These are phyloP conservation scores for Oncorhynchus kisutch DNA, from an alignment of 2,113 vertebrate species.

Conservation along the genomic window DNA sequence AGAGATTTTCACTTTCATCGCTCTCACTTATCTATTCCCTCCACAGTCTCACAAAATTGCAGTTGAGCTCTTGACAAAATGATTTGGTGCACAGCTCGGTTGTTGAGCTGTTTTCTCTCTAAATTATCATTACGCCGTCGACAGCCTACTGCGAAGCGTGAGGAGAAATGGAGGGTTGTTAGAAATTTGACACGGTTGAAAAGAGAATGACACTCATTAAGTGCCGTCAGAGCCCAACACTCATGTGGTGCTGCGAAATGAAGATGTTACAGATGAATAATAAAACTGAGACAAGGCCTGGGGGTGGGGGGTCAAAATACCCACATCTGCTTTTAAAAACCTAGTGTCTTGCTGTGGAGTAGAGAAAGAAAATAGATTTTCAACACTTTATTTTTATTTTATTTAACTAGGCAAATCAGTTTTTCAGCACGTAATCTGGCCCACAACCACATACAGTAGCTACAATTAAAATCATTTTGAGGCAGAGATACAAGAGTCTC, in stretches of 20 bases:
- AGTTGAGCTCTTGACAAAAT: slow-evolving; percentile 43
- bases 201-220: slow-evolving; percentile 54
- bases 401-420: not conserved
- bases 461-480: slow-evolving; percentile 40
- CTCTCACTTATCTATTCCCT: slow-evolving; percentile 21
- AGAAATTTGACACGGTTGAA: slow-evolving; percentile 58
- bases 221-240: slow-evolving; percentile 41
- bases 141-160: slow-evolving; percentile 34
- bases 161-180: slow-evolving; percentile 47
- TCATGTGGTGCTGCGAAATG: slow-evolving; percentile 50
- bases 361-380: slow-evolving; percentile 4
- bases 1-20: slow-evolving; percentile 6
- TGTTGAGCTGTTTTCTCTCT: slow-evolving; percentile 37
- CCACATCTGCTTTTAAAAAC: slow-evolving; percentile 38
- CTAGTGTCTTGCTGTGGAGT: not conserved
- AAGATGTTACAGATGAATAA: slow-evolving; percentile 54
- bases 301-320: slow-evolving; percentile 27
- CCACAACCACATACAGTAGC: slow-evolving; percentile 1
- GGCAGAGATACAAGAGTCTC: slow-evolving; percentile 23
- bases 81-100: slow-evolving; percentile 52
- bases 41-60: slow-evolving; percentile 20
- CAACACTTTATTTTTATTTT: too few species aligned
- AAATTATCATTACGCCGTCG: slow-evolving; percentile 51
- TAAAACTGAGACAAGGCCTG: slow-evolving; percentile 38
- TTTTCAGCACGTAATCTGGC: slow-evolving; percentile 13